Base-by-base conservation (phyloP, 2,113 vertebrate genomes). In the Laterallus jamaicensis region DNA sequence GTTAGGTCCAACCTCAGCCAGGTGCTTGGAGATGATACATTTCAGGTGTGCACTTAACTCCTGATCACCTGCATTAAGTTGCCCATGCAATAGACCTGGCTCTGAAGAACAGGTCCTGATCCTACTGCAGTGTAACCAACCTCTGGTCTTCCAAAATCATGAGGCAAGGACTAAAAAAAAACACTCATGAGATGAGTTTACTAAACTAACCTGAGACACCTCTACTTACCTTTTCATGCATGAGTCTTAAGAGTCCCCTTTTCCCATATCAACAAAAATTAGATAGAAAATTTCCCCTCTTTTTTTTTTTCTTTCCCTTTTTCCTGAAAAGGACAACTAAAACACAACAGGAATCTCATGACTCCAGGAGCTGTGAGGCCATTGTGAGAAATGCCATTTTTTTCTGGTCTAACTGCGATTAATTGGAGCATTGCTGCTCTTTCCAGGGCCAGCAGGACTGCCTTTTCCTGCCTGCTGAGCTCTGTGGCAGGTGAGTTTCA, bases 401-500 rank as follows among this genome's bases (percentile, higher is more conserved):
- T 80, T 88, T 60, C 73, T 73, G 32, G 39, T 88, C 88, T 88
- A 77, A 40, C 31, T 84, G 39, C 77, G 94, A 78, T 76, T 90
- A 96, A 93, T 7, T 84, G 86, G 37, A 89, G 44, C 32, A 2
- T 90, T 85, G 44, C 82, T 94, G 54, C 64, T 55, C 47, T 62
- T 87, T 69, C 59, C 74, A 85, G 52, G 71, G 63, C 78, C 91
- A 95, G 87, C 75, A 79, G 66, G 73, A 58, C 29, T 75, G 73
- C 28, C 60, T 77, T 73, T 32, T 52, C 54, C 80, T 64, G 20
- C 88, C 76, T 81, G 86, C 88, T 94, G 94, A 83, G 86, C 39
- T 81, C 62, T 71, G 76, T 6, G 2, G 52, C 92, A 94, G 88
- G 73, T 96, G 82, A 92, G 29, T 77, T 94, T 93, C 80, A 86